Conservation (phyloP, 2,113 vertebrate genomes). For the Ceyx margarethae region DNA sequence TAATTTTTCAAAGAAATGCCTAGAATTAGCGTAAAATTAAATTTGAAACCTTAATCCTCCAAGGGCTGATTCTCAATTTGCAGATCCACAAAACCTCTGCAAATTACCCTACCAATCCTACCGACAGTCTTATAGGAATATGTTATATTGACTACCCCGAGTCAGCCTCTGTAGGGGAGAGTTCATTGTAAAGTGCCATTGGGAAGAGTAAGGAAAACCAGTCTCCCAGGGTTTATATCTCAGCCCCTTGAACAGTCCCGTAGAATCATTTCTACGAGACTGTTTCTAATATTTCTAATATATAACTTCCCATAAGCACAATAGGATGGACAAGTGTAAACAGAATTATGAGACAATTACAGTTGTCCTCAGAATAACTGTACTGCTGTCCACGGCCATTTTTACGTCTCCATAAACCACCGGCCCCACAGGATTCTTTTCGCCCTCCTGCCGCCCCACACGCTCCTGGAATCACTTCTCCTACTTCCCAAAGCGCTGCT, state of each 20-base stretch:
- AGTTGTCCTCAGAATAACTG: slow-evolving; percentile 21
- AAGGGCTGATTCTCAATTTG: slow-evolving; percentile 56
- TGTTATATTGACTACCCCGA: slow-evolving; percentile 53
- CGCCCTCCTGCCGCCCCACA: neutral
- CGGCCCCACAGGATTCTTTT: neutral
- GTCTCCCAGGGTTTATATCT: slow-evolving; percentile 4
- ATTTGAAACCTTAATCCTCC: slow-evolving; percentile 61
- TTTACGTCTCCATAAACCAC: slow-evolving; percentile 52
- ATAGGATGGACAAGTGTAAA: slow-evolving; percentile 54
- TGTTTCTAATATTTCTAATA: neutral
- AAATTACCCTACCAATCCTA: slow-evolving; percentile 58
- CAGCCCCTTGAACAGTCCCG: neutral
- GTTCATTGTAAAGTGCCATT: neutral
- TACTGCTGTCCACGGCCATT: slow-evolving; percentile 33
- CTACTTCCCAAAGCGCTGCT: neutral
- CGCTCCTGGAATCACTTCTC: neutral
- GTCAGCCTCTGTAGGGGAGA: neutral
- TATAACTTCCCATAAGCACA: slow-evolving; percentile 29
- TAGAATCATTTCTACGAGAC: neutral
- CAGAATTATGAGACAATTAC: slow-evolving; percentile 67
- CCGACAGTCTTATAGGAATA: slow-evolving; percentile 51
- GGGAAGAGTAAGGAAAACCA: slow-evolving; percentile 10
- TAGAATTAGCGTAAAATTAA: slow-evolving; percentile 65
- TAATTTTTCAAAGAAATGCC: slow-evolving; percentile 30
- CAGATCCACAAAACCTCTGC: slow-evolving; percentile 61